These are phyloP conservation scores for Eilema caniola DNA, from an alignment of 2,888 invertebrate species.

Conservation along the genomic window DNA sequence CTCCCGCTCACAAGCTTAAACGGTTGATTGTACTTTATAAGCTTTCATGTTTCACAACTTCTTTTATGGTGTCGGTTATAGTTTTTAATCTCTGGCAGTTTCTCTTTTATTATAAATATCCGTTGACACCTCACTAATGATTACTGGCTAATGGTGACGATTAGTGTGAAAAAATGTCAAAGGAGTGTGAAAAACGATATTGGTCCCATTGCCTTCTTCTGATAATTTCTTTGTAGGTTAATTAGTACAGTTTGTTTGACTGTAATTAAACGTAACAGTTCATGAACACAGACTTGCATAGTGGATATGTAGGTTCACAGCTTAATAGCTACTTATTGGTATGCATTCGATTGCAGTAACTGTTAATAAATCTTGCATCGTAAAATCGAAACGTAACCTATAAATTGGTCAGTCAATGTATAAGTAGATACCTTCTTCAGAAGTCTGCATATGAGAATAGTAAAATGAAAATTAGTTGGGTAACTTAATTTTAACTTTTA, in stretches of 20 bases:
- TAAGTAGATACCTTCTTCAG: neutral
- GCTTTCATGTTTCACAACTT: constrained; percentile 41
- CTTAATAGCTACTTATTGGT: neutral
- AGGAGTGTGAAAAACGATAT: constrained; percentile 59
- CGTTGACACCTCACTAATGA: constrained; percentile 52
- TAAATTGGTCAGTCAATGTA: neutral
- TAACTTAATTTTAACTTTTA: no score
- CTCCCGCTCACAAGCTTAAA: constrained; percentile 26
- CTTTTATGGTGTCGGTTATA: constrained; percentile 27
- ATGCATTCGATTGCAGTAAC: constrained; percentile 6
- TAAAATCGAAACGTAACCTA: neutral
- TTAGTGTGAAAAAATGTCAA: constrained; percentile 62
- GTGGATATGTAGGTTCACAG: neutral
- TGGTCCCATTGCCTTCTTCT: constrained; percentile 52
- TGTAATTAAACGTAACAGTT: constrained; percentile 6
- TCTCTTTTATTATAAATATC: constrained; percentile 33
- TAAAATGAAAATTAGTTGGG: neutral
- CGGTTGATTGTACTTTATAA: constrained; percentile 46
- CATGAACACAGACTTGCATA: neutral
- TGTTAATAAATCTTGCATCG: constrained; percentile 1
- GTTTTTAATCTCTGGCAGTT: constrained; percentile 31
- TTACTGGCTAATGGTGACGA: constrained; percentile 60
- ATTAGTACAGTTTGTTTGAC: constrained; percentile 18
- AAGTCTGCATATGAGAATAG: neutral
- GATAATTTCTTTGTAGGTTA: constrained; percentile 21